Base-by-base conservation (phyloP, 2,888 invertebrate species). In the Kryphioiulus occultus region DNA sequence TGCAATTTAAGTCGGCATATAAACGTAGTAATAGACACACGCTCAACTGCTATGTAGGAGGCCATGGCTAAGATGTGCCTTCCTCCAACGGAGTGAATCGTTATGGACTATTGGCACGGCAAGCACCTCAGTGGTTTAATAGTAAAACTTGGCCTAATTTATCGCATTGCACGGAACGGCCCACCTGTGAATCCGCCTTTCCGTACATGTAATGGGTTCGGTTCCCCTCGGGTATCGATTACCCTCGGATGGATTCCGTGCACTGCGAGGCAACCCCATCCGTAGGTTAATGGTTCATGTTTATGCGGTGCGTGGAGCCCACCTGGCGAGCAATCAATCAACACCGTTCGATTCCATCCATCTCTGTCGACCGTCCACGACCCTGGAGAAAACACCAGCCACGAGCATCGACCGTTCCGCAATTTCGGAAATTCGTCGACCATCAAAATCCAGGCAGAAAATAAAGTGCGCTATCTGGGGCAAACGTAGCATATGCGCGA, bases 321-420 rank as follows among this genome's bases (percentile, higher is more conserved):
- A 59, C 59, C 59, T 59, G 59, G n/a, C 59, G 59, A 59, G 59
- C 59, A 59, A 59, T 59, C 59, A 59, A 59, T 59, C 59, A 59
- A 59, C 59, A 59, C 59, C 59, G 22, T n/a, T 22, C 59, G n/a
- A 59, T 59, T 59, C 59, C 59, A 59, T 59, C 59, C 59, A 59
- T 59, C 59, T 59, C n/a, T 59, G 59, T 59, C 59, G 59, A 59
- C 59, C 59, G n/a, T 59, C 59, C 59, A 22, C 59, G 22, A 59
- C 59, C 59, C 59, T 59, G 59, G 59, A 59, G 59, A 59, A 59
- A 59, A 1, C 22, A 59, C n/a, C 59, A 42, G 42, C n/a, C n/a
- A n/a, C n/a, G n/a, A n/a, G n/a, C n/a, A n/a, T n/a, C n/a, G n/a
- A n/a, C n/a, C n/a, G 22, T 59, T 59, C 59, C 59, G 59, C n/a